phyloP scores from a whole-genome alignment of 2,888 invertebrate species.

The Lepidonotus clava region DNA sequence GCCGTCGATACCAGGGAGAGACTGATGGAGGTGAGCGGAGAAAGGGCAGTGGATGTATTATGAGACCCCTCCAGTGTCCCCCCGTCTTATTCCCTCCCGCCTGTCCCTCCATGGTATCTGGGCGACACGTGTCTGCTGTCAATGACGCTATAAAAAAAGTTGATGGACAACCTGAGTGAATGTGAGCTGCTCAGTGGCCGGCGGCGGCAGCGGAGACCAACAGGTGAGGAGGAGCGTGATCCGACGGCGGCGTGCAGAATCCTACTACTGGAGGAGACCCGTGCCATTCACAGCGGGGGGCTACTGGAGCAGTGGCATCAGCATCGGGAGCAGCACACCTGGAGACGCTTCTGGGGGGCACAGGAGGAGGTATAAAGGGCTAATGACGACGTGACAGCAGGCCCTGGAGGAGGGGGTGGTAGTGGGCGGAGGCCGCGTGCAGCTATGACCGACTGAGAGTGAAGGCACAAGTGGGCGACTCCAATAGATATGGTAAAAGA shows the following conservation, averaged over 20 bases:
- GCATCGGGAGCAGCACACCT: too few relatives aligned
- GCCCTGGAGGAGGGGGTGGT: not conserved
- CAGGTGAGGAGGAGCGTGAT: slow-evolving; percentile 5
- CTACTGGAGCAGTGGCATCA: too few relatives aligned
- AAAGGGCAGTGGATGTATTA: not conserved
- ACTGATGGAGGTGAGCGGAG: not conserved
- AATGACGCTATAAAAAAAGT: slow-evolving; percentile 37
- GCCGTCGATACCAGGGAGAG: not conserved
- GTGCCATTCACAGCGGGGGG: slow-evolving; percentile 1
- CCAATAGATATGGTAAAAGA: slow-evolving; percentile 46
- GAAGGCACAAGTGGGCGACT: not conserved
- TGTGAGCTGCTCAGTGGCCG: not conserved
- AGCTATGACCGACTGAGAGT: not conserved
- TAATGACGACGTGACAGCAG: not conserved
- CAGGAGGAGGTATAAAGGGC: not conserved
- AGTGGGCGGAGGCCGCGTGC: not conserved
- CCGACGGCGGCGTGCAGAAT: not conserved
- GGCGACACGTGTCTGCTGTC: slow-evolving; percentile 37
- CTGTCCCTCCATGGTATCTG: not conserved
- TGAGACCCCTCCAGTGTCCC: not conserved
- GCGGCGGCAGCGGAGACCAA: not conserved
- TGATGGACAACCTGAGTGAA: slow-evolving; percentile 42
- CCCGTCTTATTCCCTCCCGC: too few relatives aligned
- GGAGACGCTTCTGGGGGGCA: not conserved
- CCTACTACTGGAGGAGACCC: not conserved